Conservation (phyloP, 2,797 vertebrate species). For the Pipistrellus pygmaeus region DNA sequence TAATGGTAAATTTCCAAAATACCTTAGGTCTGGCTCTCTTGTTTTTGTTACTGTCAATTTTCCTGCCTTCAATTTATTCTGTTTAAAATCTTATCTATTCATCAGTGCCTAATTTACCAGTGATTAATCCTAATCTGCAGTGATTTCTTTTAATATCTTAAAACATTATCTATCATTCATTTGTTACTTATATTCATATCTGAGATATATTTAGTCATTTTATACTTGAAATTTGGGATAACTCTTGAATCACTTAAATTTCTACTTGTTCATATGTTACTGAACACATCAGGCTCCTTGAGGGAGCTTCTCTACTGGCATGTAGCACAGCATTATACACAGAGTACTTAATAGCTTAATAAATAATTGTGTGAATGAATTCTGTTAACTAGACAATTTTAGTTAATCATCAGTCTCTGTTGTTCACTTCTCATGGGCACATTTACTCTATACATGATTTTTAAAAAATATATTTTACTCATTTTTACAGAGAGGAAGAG, state of each 20-base stretch:
- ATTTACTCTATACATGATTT: not conserved
- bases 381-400: conserved; percentile 36
- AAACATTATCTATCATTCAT: conserved; percentile 7
- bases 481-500: too few relatives aligned
- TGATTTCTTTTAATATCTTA: conserved; percentile 41
- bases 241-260: not conserved
- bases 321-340: not conserved
- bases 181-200: conserved; percentile 37
- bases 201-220: conserved; percentile 40
- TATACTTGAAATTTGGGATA: conserved; percentile 55
- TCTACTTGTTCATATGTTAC: conserved; percentile 41
- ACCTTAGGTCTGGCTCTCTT: not conserved
- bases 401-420: conserved; percentile 2
- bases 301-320: not conserved
- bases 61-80: conserved; percentile 32
- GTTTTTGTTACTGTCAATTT: conserved; percentile 58
- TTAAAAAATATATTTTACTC: too few relatives aligned
- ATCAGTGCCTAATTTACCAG: not conserved
- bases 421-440: conserved; percentile 12
- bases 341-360: not conserved
- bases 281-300: not conserved
- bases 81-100: conserved; percentile 56
- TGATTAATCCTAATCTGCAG: not conserved
- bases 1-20: conserved; percentile 54
- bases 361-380: not conserved